Evolutionary conservation across 1,140 invertebrate genomes (phyloP).

Genomic region (Lepidurus couesii): DNA sequence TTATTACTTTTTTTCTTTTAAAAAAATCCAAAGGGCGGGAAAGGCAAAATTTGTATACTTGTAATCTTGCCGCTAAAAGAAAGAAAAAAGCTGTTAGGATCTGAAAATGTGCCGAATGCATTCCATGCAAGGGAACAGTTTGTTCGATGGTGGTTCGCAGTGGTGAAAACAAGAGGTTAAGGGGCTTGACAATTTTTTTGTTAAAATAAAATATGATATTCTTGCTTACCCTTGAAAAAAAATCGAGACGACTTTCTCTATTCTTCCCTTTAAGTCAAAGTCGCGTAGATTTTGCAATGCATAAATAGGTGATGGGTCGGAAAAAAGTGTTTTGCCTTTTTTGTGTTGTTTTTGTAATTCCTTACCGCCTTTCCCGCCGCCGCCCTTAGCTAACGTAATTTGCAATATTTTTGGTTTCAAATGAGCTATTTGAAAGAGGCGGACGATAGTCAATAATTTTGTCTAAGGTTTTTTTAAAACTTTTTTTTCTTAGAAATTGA

Average conservation of each 20-base stretch:
- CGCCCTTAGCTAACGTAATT: neutral
- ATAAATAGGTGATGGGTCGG: neutral
- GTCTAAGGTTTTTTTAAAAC: neutral
- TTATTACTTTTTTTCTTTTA: neutral
- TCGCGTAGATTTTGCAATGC: constrained; percentile 6
- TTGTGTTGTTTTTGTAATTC: neutral
- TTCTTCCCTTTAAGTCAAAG: neutral
- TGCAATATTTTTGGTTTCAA: neutral
- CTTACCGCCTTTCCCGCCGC: neutral
- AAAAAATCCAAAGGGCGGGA: neutral
- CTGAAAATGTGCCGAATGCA: constrained; percentile 4
- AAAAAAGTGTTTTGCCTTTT: neutral
- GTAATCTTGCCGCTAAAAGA: neutral
- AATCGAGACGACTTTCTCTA: neutral
- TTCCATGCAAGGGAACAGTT: neutral
- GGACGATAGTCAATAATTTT: neutral
- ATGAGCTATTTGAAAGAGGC: neutral
- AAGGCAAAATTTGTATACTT: constrained; percentile 1
- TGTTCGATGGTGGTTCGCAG: neutral
- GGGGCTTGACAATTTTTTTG: constrained; percentile 7
- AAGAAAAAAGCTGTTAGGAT: neutral
- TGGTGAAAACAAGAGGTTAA: neutral
- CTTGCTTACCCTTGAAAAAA: neutral
- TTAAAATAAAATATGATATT: neutral
- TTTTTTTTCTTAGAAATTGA: neutral